Percentiles rank a stretch among this genome's conserved stretches.
These are phyloP conservation scores for Proterorhinus semilunaris DNA, from an alignment of 2,113 vertebrate species.

Conservation along the genomic window DNA sequence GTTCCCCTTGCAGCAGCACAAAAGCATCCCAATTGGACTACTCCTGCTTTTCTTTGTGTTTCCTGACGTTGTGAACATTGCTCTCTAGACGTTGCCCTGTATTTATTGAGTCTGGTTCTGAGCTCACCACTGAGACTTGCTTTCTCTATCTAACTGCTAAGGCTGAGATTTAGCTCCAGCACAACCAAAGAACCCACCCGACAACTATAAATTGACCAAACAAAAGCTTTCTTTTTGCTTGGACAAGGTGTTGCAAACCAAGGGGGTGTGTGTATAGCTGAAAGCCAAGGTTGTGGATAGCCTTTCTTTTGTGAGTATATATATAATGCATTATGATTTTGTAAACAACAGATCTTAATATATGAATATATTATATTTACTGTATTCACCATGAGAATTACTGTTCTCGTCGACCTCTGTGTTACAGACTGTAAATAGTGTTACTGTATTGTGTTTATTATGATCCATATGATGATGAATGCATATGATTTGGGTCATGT, in stretches of 20 bases:
- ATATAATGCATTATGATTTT: conserved; percentile 70
- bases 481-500: conserved; percentile 72
- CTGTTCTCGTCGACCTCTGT: conserved; percentile 65
- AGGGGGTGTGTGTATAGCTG: conserved; percentile 59
- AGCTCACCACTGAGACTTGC: conserved; percentile 29
- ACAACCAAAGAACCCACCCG: conserved; percentile 76
- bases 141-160: conserved; percentile 37
- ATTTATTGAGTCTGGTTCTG: conserved; percentile 7
- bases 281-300: conserved; percentile 67
- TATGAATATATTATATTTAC: conserved; percentile 74
- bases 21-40: conserved; percentile 4
- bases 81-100: conserved; percentile 31
- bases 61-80: conserved; percentile 19
- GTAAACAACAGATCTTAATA: conserved; percentile 77
- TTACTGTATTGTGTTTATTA: conserved; percentile 72
- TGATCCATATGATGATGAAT: conserved; percentile 64
- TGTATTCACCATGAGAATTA: conserved; percentile 65
- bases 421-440: conserved; percentile 76
- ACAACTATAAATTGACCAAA: conserved; percentile 67
- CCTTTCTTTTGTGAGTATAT: conserved; percentile 68
- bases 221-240: conserved; percentile 57
- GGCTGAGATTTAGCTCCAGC: conserved; percentile 45
- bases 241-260: conserved; percentile 55
- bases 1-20: conserved; percentile 10
- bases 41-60: conserved; percentile 42